Evolutionary conservation across 64 coral and sea anemone species (phyloP).

Genomic region (Trachythela sp.): DNA sequence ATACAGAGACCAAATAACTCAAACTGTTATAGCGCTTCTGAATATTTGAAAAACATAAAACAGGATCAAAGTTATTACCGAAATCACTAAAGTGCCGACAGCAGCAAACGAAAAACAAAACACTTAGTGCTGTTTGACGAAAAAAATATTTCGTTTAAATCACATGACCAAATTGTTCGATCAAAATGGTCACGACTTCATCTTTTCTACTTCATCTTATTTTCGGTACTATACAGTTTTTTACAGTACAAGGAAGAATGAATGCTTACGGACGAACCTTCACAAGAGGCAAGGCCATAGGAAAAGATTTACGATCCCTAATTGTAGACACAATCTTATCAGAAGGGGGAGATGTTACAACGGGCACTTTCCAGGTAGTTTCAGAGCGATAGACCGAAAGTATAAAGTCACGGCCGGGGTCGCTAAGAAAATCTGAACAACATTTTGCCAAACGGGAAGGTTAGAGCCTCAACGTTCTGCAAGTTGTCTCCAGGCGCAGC

Average conservation of each 20-base stretch:
- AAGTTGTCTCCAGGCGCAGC: too few relatives aligned
- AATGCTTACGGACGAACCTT: not conserved
- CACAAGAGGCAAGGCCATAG: not conserved
- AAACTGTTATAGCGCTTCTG: too few relatives aligned
- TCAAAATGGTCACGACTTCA: not conserved
- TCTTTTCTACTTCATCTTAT: not conserved
- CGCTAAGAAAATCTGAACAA: not conserved
- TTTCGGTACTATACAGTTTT: not conserved
- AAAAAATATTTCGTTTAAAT: not conserved
- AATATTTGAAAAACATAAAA: too few relatives aligned
- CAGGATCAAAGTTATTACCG: too few relatives aligned
- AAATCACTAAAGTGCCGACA: too few relatives aligned
- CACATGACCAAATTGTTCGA: not conserved
- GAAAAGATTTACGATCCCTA: not conserved
- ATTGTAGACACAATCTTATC: not conserved
- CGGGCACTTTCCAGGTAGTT: not conserved
- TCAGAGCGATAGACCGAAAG: not conserved
- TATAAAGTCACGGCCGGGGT: not conserved
- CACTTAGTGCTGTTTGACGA: too few relatives aligned
- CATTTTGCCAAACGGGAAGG: not conserved
- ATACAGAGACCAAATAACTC: too few relatives aligned
- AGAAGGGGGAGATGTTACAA: constrained; percentile 17
- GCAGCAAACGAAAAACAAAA: too few relatives aligned
- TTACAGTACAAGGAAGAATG: not conserved
- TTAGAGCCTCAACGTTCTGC: not conserved